These are phyloP conservation scores for Trypoxylus dichotomus DNA, from an alignment of 1,140 invertebrate genomes.

Conservation along the genomic window DNA sequence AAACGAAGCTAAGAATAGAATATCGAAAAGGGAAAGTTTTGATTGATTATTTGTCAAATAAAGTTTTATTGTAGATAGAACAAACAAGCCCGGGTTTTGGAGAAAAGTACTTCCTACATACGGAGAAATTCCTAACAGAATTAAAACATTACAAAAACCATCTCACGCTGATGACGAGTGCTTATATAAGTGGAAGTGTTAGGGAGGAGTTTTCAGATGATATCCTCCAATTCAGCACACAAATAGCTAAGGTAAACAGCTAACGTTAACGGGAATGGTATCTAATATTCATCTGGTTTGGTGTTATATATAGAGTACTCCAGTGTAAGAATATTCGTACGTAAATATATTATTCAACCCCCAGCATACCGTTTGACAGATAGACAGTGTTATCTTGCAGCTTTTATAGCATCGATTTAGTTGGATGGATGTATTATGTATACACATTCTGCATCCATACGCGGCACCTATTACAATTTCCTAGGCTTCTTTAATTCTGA, in stretches of 20 bases:
- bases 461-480: no score
- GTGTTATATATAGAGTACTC: no score
- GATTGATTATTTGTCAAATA: slow-evolving; percentile 16
- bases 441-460: no score
- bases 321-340: no score
- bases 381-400: no score
- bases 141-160: slow-evolving; percentile 64
- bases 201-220: slow-evolving; percentile 62
- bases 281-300: no score
- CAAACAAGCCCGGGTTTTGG: slow-evolving; percentile 69
- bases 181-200: slow-evolving; percentile 55
- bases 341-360: no score
- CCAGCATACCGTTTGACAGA: no score
- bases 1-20: neutral
- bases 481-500: no score
- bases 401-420: no score
- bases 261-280: neutral
- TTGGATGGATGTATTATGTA: no score
- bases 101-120: slow-evolving; percentile 64
- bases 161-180: slow-evolving; percentile 61
- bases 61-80: slow-evolving; percentile 58
- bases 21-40: slow-evolving; percentile 4
- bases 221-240: slow-evolving; percentile 69
- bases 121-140: slow-evolving; percentile 63
- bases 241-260: slow-evolving; percentile 64